A percentile compares a stretch with the other conserved stretches of the same genome.
These are phyloP conservation scores for Abscondita cerata DNA, from an alignment of 2,888 invertebrate genomes.

Conservation along the genomic window DNA sequence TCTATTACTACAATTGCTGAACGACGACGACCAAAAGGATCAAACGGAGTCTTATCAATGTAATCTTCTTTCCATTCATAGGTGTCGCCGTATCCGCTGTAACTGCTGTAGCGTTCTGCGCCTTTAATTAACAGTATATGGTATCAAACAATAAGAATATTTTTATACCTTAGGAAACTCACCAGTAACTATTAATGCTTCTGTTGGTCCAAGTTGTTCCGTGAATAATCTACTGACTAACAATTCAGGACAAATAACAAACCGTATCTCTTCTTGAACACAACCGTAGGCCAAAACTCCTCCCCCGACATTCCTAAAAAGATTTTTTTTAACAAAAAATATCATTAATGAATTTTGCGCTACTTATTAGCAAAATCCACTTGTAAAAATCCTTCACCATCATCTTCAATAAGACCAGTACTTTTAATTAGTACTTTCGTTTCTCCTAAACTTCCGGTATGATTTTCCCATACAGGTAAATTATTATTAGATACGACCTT, in stretches of 20 bases:
- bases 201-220: slow-evolving; percentile 78
- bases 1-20: slow-evolving; percentile 88
- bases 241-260: slow-evolving; percentile 93
- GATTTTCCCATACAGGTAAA: slow-evolving; percentile 71
- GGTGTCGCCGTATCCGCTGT: slow-evolving; percentile 80
- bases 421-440: slow-evolving; percentile 75
- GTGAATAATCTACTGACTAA: slow-evolving; percentile 86
- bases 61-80: slow-evolving; percentile 82
- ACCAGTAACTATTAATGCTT: slow-evolving; percentile 85
- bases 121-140: slow-evolving; percentile 65
- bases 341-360: slow-evolving; percentile 21
- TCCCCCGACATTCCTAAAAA: slow-evolving; percentile 80
- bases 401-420: slow-evolving; percentile 83
- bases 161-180: too few species aligned
- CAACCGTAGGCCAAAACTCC: slow-evolving; percentile 89
- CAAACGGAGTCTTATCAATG: slow-evolving; percentile 72
- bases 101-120: slow-evolving; percentile 79
- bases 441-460: slow-evolving; percentile 63
- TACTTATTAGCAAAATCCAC: slow-evolving; percentile 96
- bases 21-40: slow-evolving; percentile 71
- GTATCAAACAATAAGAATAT: too few species aligned
- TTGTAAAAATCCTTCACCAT: slow-evolving; percentile 81
- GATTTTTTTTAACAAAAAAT: slow-evolving; percentile 13
- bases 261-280: slow-evolving; percentile 98
- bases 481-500: slow-evolving; percentile 65